Base-by-base conservation (phyloP, 92 coral and sea anemone genomes). In the Ricordea florida region DNA sequence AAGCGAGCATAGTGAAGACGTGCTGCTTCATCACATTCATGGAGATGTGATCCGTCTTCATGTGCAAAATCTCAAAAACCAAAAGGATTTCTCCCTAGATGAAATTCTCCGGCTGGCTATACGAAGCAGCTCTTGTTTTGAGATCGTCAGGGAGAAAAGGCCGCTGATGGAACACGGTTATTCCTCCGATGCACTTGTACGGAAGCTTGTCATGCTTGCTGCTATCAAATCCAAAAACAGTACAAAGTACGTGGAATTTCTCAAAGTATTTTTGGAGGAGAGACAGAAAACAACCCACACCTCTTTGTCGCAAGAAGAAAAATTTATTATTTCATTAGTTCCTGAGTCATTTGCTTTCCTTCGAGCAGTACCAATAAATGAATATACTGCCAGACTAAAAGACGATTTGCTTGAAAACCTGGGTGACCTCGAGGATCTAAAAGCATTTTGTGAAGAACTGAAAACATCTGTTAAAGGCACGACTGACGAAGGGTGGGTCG, bases 31-130 rank as follows among this genome's bases (percentile, higher is more conserved):
- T 53, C 96, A 90, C 66, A 90, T 90, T 43, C 96, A 90, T 66
- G 96, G 96, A 6, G 96, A 90, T 56, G 43, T 90, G 25, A 82
- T 90, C 61, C 85, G 96, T 3, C 62, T 81, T 43, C 92, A 90
- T 29, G 62, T 90, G 11, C 84, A 77, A 29, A 53, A 74, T 23
- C 78, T 90, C 17, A 85, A 85, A 61, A 51, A 45, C 2, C 35
- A 66, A 11, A 31, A 28, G 20, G 66, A 47, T 11, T 45, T 90
- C 28, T 32, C 51, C 40, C 49, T 90, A 74, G 42, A 64, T 7
- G 77, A 56, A 13, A 87, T 90, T 8, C 75, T 90, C 3, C 49
- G 80, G 18, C 49, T 52, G 41, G 92, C 96, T 2, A 86, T 90
- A 6, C 55, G 66, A 62, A 86, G 96, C 68, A 90, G 96, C 45